These are phyloP conservation scores for Ectropis grisescens DNA, from an alignment of 1,140 invertebrate genomes.

Conservation along the genomic window DNA sequence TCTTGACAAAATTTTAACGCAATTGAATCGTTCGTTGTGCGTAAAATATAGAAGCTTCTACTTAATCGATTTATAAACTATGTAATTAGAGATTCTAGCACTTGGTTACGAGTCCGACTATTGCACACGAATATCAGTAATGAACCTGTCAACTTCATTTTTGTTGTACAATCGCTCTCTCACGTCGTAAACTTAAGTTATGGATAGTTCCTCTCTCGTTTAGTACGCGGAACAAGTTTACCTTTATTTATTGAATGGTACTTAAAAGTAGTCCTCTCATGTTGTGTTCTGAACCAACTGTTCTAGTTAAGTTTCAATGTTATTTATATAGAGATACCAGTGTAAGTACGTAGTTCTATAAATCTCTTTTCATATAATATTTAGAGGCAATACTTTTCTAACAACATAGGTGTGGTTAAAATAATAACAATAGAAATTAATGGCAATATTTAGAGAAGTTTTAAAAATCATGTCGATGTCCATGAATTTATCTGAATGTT, in stretches of 20 bases:
- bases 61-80: constrained; percentile 56
- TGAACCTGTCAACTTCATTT: constrained; percentile 23
- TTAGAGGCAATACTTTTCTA: constrained; percentile 66
- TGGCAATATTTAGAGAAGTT: constrained; percentile 53
- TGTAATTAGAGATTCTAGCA: constrained; percentile 54
- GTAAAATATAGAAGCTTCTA: constrained; percentile 52
- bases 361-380: constrained; percentile 49
- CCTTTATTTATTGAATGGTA: constrained; percentile 46
- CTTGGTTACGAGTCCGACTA: constrained; percentile 46
- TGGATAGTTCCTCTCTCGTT: constrained; percentile 27
- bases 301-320: constrained; percentile 37
- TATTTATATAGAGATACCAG: constrained; percentile 46
- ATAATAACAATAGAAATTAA: constrained; percentile 54
- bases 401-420: constrained; percentile 56
- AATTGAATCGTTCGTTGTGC: constrained; percentile 39
- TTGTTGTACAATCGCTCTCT: constrained; percentile 47
- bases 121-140: constrained; percentile 38
- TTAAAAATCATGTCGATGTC: constrained; percentile 35
- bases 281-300: constrained; percentile 29
- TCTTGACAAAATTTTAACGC: constrained; percentile 37
- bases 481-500: constrained; percentile 40
- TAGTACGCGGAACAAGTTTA: constrained; percentile 13
- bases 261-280: constrained; percentile 40
- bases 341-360: constrained; percentile 54
- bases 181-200: constrained; percentile 24